These are phyloP conservation scores for Helicoverpa zea DNA, from an alignment of 1,140 invertebrate genomes.

Conservation along the genomic window DNA sequence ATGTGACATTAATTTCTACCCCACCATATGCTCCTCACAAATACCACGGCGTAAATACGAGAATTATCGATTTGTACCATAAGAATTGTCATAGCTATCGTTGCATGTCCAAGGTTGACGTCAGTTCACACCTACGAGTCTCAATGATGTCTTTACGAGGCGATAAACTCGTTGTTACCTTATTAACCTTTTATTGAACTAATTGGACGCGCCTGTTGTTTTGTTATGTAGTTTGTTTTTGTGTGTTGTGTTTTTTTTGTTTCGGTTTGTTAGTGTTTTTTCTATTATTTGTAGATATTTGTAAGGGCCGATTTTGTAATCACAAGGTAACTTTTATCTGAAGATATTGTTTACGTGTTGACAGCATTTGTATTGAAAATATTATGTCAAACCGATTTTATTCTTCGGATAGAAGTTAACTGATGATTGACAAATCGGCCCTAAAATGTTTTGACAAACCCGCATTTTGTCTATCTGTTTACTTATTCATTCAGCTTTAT, in stretches of 20 bases:
- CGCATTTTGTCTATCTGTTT: too few relatives aligned
- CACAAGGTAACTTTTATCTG: too few relatives aligned
- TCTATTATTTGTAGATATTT: background rate
- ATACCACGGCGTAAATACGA: background rate
- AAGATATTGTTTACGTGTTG: too few relatives aligned
- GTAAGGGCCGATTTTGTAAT: background rate
- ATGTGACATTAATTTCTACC: background rate
- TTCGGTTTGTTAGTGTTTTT: background rate
- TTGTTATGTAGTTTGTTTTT: background rate
- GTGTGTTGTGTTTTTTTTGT: background rate
- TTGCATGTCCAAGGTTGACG: slow-evolving; percentile 22
- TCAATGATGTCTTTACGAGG: slow-evolving; percentile 19
- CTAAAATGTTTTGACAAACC: too few relatives aligned
- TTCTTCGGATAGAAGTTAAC: too few relatives aligned
- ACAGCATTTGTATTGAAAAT: too few relatives aligned
- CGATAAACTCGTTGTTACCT: slow-evolving; percentile 4
- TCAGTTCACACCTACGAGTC: background rate
- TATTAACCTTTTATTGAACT: slow-evolving; percentile 22
- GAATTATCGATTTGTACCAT: slow-evolving; percentile 14
- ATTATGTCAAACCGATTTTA: too few relatives aligned
- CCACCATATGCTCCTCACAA: background rate
- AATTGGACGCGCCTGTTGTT: slow-evolving; percentile 7
- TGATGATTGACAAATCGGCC: too few relatives aligned
- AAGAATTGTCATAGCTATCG: background rate
- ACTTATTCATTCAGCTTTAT: too few relatives aligned